Percentiles rank a stretch among this genome's conserved stretches.
phyloP scores from a whole-genome alignment of 2,888 invertebrate species.

The Mesochorus sp. region DNA sequence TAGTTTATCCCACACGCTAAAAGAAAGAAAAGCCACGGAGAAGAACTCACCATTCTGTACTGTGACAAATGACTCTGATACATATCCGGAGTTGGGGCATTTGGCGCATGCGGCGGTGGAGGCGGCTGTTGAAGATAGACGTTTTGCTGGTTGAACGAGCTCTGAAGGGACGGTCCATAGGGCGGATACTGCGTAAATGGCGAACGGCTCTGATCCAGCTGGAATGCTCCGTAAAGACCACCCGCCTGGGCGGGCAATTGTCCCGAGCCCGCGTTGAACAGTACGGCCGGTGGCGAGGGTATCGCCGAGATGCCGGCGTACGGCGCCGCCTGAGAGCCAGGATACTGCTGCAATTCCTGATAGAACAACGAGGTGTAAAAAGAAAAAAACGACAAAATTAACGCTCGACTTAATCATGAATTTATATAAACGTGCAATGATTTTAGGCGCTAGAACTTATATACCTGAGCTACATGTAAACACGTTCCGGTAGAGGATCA shows the following conservation, averaged over 20 bases:
- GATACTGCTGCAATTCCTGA: conserved; percentile 80
- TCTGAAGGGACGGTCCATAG: conserved; percentile 86
- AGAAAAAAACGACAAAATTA: conserved; percentile 50
- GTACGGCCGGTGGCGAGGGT: conserved; percentile 92
- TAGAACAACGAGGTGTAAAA: conserved; percentile 55
- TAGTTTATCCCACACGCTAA: background rate
- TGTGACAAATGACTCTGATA: conserved; percentile 86
- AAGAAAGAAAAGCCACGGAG: background rate
- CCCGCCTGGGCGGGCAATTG: conserved; percentile 87
- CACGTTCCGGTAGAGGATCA: too few species aligned
- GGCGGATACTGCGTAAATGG: conserved; percentile 91
- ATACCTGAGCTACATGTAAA: too few species aligned
- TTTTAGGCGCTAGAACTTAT: too few species aligned
- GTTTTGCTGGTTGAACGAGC: conserved; percentile 83
- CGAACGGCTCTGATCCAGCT: conserved; percentile 89
- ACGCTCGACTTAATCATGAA: conserved; percentile 16
- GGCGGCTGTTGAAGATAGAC: conserved; percentile 82
- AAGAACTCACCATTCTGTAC: conserved; percentile 83
- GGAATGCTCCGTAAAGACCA: conserved; percentile 92
- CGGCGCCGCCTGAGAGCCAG: conserved; percentile 83
- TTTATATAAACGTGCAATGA: background rate
- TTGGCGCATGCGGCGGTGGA: conserved; percentile 84
- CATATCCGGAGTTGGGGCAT: conserved; percentile 86
- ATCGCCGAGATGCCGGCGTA: conserved; percentile 92
- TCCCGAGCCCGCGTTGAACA: conserved; percentile 89